These are phyloP conservation scores for Potamarius usumacintae DNA, from an alignment of 2,113 vertebrate genomes.

Conservation along the genomic window DNA sequence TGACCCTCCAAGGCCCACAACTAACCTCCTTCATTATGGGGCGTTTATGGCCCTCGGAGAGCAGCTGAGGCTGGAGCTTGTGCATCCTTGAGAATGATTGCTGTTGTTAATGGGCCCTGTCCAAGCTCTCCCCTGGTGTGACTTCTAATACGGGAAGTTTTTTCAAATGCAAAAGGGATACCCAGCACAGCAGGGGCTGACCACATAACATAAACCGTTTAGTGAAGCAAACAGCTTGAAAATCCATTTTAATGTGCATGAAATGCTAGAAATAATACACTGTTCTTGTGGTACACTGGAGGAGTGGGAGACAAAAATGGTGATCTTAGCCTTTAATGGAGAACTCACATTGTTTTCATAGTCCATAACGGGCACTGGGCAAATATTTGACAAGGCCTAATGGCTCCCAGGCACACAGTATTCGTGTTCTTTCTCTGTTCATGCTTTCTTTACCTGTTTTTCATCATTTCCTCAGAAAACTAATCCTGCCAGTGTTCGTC, in stretches of 20 bases:
- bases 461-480: background rate
- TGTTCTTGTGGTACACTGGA: conserved; percentile 7
- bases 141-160: conserved; percentile 43
- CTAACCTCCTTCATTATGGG: conserved; percentile 60
- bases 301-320: background rate
- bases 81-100: conserved; percentile 62
- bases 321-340: conserved; percentile 2
- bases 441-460: conserved; percentile 22
- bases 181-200: conserved; percentile 11
- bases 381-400: conserved; percentile 25
- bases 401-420: conserved; percentile 5
- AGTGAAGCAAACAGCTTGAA: conserved; percentile 40
- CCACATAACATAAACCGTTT: conserved; percentile 40
- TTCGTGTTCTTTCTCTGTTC: conserved; percentile 12
- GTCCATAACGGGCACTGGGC: conserved; percentile 19
- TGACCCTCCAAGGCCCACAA: conserved; percentile 53
- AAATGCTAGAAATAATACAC: conserved; percentile 35
- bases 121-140: conserved; percentile 46
- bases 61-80: conserved; percentile 61
- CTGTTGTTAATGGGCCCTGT: conserved; percentile 65
- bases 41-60: conserved; percentile 66
- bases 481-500: background rate
- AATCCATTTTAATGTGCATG: conserved; percentile 31
- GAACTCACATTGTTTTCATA: conserved; percentile 28
- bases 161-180: conserved; percentile 34